phyloP scores from a whole-genome alignment of 2,797 vertebrate genomes.

The Gallirallus australis region DNA sequence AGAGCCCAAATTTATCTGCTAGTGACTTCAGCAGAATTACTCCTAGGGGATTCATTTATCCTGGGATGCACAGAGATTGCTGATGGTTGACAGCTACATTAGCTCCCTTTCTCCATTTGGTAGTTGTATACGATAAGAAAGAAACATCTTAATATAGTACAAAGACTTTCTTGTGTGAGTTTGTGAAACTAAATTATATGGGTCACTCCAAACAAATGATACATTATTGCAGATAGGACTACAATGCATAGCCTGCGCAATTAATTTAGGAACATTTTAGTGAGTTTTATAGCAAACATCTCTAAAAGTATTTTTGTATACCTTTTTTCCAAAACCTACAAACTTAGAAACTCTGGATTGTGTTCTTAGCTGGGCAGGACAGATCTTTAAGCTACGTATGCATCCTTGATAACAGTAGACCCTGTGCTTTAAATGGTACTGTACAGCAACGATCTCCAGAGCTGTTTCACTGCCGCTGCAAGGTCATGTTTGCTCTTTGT shows the following conservation, averaged over 20 bases:
- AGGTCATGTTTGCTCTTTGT: neutral
- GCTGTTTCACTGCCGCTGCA: neutral
- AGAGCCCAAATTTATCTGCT: constrained; percentile 51
- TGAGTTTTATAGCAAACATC: neutral
- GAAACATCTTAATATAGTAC: neutral
- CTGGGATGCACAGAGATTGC: constrained; percentile 30
- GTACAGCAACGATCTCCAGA: neutral
- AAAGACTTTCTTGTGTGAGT: neutral
- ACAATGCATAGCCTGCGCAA: neutral
- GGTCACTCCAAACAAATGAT: neutral
- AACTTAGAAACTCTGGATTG: neutral
- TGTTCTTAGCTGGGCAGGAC: neutral
- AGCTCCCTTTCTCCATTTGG: neutral
- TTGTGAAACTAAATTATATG: neutral
- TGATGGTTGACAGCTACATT: constrained; percentile 50
- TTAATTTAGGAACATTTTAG: neutral
- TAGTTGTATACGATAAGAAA: neutral
- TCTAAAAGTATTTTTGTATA: neutral
- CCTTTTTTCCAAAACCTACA: neutral
- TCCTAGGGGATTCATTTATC: constrained; percentile 55
- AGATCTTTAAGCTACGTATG: neutral
- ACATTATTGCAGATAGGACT: neutral
- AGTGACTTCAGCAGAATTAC: constrained; percentile 66
- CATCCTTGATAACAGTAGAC: neutral
- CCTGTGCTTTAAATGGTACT: neutral